These are phyloP conservation scores for Nephrocerus scutellatus DNA, from an alignment of 2,888 invertebrate species.

Conservation along the genomic window DNA sequence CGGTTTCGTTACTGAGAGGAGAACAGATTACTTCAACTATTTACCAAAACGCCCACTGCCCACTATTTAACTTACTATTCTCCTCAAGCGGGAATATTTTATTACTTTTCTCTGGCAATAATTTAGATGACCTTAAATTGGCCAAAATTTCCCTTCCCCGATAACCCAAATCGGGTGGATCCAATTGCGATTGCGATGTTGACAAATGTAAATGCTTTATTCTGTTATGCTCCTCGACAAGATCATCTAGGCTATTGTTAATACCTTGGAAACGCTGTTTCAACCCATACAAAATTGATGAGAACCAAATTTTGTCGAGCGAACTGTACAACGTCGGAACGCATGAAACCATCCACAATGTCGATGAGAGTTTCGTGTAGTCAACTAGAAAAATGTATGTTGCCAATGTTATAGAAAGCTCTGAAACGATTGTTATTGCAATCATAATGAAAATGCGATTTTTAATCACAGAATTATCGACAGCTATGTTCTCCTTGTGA, in stretches of 20 bases:
- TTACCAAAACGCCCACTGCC: slow-evolving; percentile 6
- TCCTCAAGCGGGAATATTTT: slow-evolving; percentile 7
- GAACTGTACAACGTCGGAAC: slow-evolving; percentile 42
- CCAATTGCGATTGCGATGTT: neutral
- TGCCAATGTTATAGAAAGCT: slow-evolving; percentile 33
- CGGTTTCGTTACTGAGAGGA: too few species aligned
- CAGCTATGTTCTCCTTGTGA: slow-evolving; percentile 33
- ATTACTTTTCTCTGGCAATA: slow-evolving; percentile 1
- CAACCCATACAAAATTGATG: slow-evolving; percentile 37
- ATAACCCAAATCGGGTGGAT: neutral
- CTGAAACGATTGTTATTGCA: slow-evolving; percentile 31
- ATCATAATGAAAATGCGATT: slow-evolving; percentile 36
- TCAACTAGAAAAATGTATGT: slow-evolving; percentile 36
- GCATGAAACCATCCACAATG: slow-evolving; percentile 37
- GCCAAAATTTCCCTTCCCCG: neutral
- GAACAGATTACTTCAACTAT: too few species aligned
- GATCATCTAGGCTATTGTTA: slow-evolving; percentile 30
- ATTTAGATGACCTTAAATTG: neutral
- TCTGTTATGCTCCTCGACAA: slow-evolving; percentile 36
- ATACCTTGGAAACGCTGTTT: slow-evolving; percentile 41
- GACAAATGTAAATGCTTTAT: too few species aligned
- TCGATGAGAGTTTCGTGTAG: slow-evolving; percentile 30
- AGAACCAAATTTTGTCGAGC: slow-evolving; percentile 46
- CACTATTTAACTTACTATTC: slow-evolving; percentile 5
- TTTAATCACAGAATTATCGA: slow-evolving; percentile 33